Percentiles rank a stretch among this genome's conserved stretches.
Evolutionary conservation across 2,888 invertebrate species (phyloP).

Genomic region (Lycocerus yunnanus): DNA sequence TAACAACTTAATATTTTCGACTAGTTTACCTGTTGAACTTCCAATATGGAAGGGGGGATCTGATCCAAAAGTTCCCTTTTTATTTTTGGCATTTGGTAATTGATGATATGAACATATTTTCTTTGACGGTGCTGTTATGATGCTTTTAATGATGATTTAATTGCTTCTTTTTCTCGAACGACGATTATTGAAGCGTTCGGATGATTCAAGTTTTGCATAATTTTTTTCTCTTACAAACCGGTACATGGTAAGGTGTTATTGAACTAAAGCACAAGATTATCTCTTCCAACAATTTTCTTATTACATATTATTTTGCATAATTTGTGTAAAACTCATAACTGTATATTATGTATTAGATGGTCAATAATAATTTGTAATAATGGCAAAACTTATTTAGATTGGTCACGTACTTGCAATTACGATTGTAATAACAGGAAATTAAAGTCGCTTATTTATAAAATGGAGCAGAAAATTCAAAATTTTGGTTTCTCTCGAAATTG

Average conservation of each 20-base stretch:
- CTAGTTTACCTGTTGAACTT: no score
- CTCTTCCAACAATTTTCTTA: not conserved
- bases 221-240: not conserved
- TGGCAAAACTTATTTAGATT: not conserved
- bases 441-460: not conserved
- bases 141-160: not conserved
- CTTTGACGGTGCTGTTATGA: no score
- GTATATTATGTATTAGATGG: slow-evolving; percentile 6
- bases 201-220: not conserved
- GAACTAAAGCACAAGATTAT: not conserved
- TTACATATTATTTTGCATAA: slow-evolving; percentile 5
- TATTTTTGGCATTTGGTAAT: no score
- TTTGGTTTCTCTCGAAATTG: not conserved
- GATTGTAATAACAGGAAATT: slow-evolving; percentile 6
- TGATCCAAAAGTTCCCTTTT: no score
- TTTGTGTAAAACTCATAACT: slow-evolving; percentile 6
- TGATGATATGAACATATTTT: no score
- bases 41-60: no score
- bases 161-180: not conserved
- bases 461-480: not conserved
- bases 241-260: not conserved
- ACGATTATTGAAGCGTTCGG: not conserved
- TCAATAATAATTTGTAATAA: slow-evolving; percentile 12
- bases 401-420: not conserved
- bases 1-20: no score